phyloP scores from a whole-genome alignment of 2,797 vertebrate genomes.

The Halcyon badia region DNA sequence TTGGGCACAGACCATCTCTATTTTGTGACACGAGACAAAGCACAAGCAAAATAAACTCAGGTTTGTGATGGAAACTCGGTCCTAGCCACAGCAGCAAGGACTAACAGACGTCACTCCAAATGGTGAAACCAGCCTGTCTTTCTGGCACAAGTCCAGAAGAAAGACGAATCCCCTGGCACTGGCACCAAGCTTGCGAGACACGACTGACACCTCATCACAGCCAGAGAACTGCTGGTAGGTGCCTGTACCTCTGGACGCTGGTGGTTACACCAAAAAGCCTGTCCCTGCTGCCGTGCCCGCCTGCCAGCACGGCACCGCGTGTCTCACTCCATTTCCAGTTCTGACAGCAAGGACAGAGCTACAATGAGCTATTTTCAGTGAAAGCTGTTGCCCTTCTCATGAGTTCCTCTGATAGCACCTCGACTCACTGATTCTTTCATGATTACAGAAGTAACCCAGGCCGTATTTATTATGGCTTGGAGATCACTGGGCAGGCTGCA shows the following conservation, averaged over 20 bases:
- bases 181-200: not conserved
- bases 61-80: not conserved
- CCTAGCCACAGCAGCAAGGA: not conserved
- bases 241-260: not conserved
- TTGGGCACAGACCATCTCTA: not conserved
- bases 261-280: not conserved
- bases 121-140: not conserved
- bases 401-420: not conserved
- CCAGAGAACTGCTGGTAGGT: not conserved
- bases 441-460: not conserved
- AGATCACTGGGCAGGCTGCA: not conserved
- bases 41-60: not conserved
- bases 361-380: not conserved
- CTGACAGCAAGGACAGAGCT: not conserved
- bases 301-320: not conserved
- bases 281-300: not conserved
- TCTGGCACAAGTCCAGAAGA: not conserved
- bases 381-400: not conserved
- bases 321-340: not conserved
- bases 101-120: too few relatives aligned
- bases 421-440: not conserved
- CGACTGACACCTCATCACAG: not conserved
- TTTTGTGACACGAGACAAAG: not conserved
- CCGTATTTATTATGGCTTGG: accelerated
- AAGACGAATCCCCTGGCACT: not conserved